Evolutionary conservation across 2,888 invertebrate species (phyloP), one percentile per base, ranked within the genome.

Genomic region (Lumbricus terrestris): DNA sequence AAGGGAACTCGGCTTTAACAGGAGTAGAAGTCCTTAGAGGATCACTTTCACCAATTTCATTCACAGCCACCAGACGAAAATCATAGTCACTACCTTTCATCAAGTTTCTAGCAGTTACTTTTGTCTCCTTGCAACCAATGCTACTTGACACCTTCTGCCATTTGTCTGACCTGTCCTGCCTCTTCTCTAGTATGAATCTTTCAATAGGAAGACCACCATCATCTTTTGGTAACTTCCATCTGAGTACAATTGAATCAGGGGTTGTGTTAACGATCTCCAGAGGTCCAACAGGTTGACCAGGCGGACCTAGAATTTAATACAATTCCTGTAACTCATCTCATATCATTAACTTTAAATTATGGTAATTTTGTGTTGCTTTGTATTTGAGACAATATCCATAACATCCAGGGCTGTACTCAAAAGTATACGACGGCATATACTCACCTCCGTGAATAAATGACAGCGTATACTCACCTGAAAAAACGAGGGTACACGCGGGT

Each of bases 221-320:
- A 95, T 99, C 98, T 94, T 98, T 98, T 1, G 98, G 98, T 94
- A 98, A 97, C 95, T 98, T 98, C 98, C 98, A 99, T 95, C 97
- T 97, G 34, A 99, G 96, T 94, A 98, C 97, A 95, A 98, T 98
- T 90, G 98, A 97, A 94, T 98, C 98, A 5, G 98, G 97, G 91
- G 97, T 97, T 0, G 99, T 97, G 94, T 98, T 97, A 1, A 97
- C 97, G 82, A 98, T 97, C 93, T 97, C 97, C 92, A 99, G 95
- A 20, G 99, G 99, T 88, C 98, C 98, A 95, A 97, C 97, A 42
- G 98, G 98, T 33, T 18, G 33, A 35, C 83, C 34, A 34, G 83
- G 83, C 20, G 83, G 83, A 83, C 83, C 83, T 83, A 34, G 33
- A 33, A 47, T 47, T 47, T 47, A 47, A 47, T 20, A 47, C 47